Evolutionary conservation across 2,113 vertebrate species (phyloP).

Genomic region (Bagarius yarrelli): DNA sequence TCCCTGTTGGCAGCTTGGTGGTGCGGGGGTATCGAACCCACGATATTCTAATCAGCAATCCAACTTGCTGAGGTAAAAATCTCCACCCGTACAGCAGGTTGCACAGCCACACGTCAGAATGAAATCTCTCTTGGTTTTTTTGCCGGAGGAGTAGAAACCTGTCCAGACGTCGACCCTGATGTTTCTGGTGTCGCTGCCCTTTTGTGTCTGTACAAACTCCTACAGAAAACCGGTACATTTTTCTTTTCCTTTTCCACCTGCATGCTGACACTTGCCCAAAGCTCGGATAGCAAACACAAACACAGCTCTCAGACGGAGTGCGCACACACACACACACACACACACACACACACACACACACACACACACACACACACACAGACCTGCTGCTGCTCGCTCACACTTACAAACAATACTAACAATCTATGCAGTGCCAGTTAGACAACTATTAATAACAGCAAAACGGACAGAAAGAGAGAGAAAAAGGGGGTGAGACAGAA

Average conservation of each 20-base stretch:
- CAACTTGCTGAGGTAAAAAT: background rate
- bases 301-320: too few relatives aligned
- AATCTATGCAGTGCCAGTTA: too few relatives aligned
- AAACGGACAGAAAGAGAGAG: too few relatives aligned
- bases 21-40: too few relatives aligned
- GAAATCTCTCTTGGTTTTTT: too few relatives aligned
- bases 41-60: too few relatives aligned
- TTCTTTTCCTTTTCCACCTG: slow-evolving; percentile 2
- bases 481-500: background rate
- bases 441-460: too few relatives aligned
- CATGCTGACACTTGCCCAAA: slow-evolving; percentile 41
- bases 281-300: background rate
- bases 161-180: background rate
- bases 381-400: background rate
- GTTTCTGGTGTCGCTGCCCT: background rate
- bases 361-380: background rate
- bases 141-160: background rate
- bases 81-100: background rate
- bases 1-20: too few relatives aligned
- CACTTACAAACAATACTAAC: background rate
- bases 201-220: slow-evolving; percentile 5
- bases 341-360: background rate
- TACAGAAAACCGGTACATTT: slow-evolving; percentile 30
- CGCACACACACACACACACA: background rate
- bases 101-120: background rate